Evolutionary conservation across 2,113 vertebrate species (phyloP), one percentile per base, ranked within the genome.

Genomic region (Piliocolobus tephrosceles): DNA sequence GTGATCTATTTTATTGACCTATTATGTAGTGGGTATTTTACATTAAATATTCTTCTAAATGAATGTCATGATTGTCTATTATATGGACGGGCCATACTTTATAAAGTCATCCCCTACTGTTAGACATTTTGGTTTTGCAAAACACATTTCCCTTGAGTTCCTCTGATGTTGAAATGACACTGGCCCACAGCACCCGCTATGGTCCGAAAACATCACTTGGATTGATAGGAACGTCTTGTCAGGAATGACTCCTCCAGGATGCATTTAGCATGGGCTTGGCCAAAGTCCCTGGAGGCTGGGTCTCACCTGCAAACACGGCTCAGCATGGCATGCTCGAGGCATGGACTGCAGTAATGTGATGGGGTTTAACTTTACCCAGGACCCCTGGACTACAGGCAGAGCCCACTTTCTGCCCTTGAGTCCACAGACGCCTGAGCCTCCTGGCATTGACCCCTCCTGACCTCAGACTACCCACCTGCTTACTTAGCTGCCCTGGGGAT

Each of bases 311-410:
- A 4, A 8, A 35, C 30, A 50, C 3, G 17, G 72, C 8, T 17
- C 45, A 23, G 1, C 17, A 40, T 0, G 10, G 8, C 30, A 13
- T 2, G 16, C 52, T 35, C 0, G 2, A 50, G 30, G 73, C 0
- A 1, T 6, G 52, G 23, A 10, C 45, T 47, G 20, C 0, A 0
- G 45, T 1, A 72, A 13, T 0, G 0, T 5, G 35, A 75, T 1
- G 9, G 12, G 13, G 73, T 20, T 6, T 13, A 50, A 45, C 27
- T 70, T 38, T 23, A 35, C 68, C 50, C 45, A 22, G 80, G 25
- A 78, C 14, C 50, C 64, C 30, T 6, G 32, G 1, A 38, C 6
- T 84, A 40, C 6, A 35, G 76, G 64, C 47, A 43, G 52, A 38
- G 38, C 23, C 73, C 8, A 16, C 22, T 35, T 55, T 38, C 20